A percentile compares a stretch with the other conserved stretches of the same genome.
Evolutionary conservation across 1,140 invertebrate species (phyloP).

Genomic region (Zaprionus gabonicus): DNA sequence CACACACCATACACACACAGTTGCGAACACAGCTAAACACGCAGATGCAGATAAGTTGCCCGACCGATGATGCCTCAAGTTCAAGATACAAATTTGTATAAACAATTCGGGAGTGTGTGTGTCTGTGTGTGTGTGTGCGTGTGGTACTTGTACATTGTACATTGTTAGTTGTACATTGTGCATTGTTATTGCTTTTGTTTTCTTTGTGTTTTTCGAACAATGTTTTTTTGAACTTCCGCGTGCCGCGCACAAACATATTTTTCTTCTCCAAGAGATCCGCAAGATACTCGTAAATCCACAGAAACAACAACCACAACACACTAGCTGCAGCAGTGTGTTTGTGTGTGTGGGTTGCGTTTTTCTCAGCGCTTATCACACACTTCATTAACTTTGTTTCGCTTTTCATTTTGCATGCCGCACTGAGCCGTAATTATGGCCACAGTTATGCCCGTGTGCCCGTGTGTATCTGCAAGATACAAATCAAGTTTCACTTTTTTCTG

Average conservation of each 20-base stretch:
- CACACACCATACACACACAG: slow-evolving; percentile 11
- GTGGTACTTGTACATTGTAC: slow-evolving; percentile 48
- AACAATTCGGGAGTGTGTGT: slow-evolving; percentile 42
- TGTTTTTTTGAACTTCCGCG: slow-evolving; percentile 70
- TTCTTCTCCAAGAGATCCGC: slow-evolving; percentile 23
- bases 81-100: slow-evolving; percentile 74
- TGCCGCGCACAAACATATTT: slow-evolving; percentile 53
- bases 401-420: slow-evolving; percentile 66
- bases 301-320: slow-evolving; percentile 26
- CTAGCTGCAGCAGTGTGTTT: slow-evolving; percentile 32
- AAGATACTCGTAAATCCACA: slow-evolving; percentile 46
- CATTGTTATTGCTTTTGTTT: slow-evolving; percentile 59
- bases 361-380: slow-evolving; percentile 76
- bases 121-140: slow-evolving; percentile 5
- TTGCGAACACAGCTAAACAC: slow-evolving; percentile 7
- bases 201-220: slow-evolving; percentile 28
- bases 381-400: slow-evolving; percentile 81
- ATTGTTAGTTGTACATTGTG: slow-evolving; percentile 57
- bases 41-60: slow-evolving; percentile 40
- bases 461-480: slow-evolving; percentile 54
- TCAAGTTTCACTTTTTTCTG: slow-evolving; percentile 72
- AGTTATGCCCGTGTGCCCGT: slow-evolving; percentile 50
- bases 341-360: slow-evolving; percentile 56
- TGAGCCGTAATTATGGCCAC: slow-evolving; percentile 71
- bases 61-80: slow-evolving; percentile 69